Evolutionary conservation across 2,888 invertebrate genomes (phyloP), one percentile per base, ranked within the genome.

Genomic region (Calephelis perditalis): DNA sequence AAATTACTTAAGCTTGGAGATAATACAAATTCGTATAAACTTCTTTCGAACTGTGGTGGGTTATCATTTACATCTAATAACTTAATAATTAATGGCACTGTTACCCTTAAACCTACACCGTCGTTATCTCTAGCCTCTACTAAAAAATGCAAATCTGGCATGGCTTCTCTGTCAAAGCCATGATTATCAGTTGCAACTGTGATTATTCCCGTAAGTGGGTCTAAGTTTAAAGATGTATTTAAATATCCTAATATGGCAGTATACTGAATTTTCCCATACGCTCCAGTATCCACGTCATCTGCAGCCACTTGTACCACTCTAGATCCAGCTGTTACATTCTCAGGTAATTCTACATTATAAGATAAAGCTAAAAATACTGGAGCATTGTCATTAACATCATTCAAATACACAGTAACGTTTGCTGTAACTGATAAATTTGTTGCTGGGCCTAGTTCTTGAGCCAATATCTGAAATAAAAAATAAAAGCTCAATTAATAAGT

Each of bases 91-190:
- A 97, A 91, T 72, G 94, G 93, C 71, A 95, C 93, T 68, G 94
- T 94, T 55, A 95, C 94, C 71, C 92, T 92, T 77, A 95, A 94
- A 62, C 97, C 97, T 71, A 92, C 91, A 60, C 97, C 96, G 71
- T 96, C 94, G 77, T 95, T 95, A 85, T 98, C 98, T 68, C 95
- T 93, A 65, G 98, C 98, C 90, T 96, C 96, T 65, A 98, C 95
- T 75, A 94, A 94, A 71, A 98, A 92, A 78, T 94, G 93, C 80
- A 96, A 93, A 70, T 94, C 94, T 70, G 95, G 92, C 84, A 94
- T 94, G 45, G 92, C 90, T 86, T 98, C 97, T 49, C 97, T 93
- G 82, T 99, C 98, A 68, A 98, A 94, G 36, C 93, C 93, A 70
- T 94, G 93, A 66, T 93, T 93, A 71, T 94, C 93, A 56, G 93